These are phyloP conservation scores for Theristicus caerulescens DNA, from an alignment of 2,113 vertebrate species.

Conservation along the genomic window DNA sequence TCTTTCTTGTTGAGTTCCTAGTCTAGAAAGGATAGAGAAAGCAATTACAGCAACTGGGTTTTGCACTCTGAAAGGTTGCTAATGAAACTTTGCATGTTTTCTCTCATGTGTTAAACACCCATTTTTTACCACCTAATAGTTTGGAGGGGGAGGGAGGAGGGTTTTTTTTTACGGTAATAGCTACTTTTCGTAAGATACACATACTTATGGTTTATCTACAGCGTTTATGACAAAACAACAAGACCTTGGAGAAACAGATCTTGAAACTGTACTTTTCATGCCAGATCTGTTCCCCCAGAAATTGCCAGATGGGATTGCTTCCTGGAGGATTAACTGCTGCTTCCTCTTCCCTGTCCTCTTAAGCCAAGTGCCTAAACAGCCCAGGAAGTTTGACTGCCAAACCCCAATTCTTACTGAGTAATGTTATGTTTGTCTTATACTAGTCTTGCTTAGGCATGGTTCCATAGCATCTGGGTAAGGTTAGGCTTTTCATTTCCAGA, in stretches of 20 bases:
- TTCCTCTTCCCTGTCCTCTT: neutral
- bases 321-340: neutral
- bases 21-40: neutral
- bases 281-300: neutral
- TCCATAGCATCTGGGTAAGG: neutral
- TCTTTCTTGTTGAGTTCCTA: neutral
- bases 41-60: neutral
- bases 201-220: neutral
- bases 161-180: neutral
- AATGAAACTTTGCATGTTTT: neutral
- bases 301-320: neutral
- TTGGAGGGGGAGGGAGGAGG: no score
- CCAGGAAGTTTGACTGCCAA: neutral
- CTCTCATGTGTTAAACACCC: rapidly evolving
- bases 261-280: neutral
- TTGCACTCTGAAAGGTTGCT: neutral
- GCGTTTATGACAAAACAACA: neutral
- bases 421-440: neutral
- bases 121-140: neutral
- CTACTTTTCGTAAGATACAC: neutral
- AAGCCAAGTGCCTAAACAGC: neutral
- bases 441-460: neutral
- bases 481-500: neutral
- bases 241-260: neutral
- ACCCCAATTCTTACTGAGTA: neutral